A percentile compares a stretch with the other conserved stretches of the same genome.
phyloP scores from a whole-genome alignment of 2,797 vertebrate genomes.

The Leucoraja ocellata region DNA sequence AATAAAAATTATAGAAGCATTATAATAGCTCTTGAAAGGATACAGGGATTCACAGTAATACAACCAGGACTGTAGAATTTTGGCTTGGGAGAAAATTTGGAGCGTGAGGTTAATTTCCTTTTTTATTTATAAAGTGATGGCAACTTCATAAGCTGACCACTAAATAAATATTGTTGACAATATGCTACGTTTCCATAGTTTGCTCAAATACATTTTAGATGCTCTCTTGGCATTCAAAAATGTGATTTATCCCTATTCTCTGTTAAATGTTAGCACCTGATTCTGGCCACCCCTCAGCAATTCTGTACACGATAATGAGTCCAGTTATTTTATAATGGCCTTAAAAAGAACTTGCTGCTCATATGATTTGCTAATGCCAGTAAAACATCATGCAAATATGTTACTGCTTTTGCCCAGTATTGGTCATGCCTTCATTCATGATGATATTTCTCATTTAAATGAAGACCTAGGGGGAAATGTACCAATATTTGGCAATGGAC shows the following conservation, averaged over 20 bases:
- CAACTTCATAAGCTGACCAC: neutral
- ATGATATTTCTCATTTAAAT: conserved; percentile 11
- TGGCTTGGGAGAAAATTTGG: too few relatives aligned
- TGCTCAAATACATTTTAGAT: neutral
- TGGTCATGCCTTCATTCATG: neutral
- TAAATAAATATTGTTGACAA: neutral
- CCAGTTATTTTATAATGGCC: neutral
- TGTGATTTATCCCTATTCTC: neutral
- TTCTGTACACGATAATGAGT: neutral
- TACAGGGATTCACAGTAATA: too few relatives aligned
- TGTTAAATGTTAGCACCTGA: neutral
- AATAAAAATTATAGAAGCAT: too few relatives aligned
- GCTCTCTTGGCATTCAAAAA: neutral
- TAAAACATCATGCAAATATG: neutral
- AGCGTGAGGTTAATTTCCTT: neutral
- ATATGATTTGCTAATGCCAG: conserved; percentile 5
- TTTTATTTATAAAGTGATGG: neutral
- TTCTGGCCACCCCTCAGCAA: neutral
- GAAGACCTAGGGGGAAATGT: conserved; percentile 1
- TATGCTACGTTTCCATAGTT: neutral
- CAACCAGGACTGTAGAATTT: too few relatives aligned
- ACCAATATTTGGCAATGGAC: conserved; percentile 13
- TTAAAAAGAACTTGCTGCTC: neutral
- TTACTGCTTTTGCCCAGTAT: neutral
- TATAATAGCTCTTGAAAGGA: too few relatives aligned